Evolutionary conservation across 2,113 vertebrate species (phyloP).

Genomic region (Phainopepla nitens): DNA sequence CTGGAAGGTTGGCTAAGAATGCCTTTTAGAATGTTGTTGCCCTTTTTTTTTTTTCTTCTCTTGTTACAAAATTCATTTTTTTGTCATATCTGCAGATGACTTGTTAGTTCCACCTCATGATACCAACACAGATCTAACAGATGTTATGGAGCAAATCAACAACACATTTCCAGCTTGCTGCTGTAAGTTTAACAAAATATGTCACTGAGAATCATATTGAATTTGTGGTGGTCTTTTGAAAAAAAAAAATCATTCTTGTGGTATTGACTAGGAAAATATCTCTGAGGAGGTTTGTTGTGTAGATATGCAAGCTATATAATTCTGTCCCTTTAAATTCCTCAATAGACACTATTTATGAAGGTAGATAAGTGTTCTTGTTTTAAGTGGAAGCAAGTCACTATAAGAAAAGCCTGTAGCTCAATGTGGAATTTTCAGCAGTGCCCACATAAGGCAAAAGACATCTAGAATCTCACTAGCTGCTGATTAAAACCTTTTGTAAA

Average conservation of each 20-base stretch:
- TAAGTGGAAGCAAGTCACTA: not conserved
- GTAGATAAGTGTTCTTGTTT: not conserved
- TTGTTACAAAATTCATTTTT: not conserved
- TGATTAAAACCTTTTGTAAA: not conserved
- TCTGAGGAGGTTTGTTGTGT: not conserved
- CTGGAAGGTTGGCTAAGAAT: not conserved
- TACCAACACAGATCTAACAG: constrained; percentile 88
- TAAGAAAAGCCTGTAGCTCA: not conserved
- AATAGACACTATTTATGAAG: not conserved
- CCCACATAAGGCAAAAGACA: not conserved
- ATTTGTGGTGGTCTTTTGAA: not conserved
- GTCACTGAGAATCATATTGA: not conserved
- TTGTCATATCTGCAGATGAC: constrained; percentile 74
- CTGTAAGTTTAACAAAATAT: constrained; percentile 78
- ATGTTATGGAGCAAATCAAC: constrained; percentile 97
- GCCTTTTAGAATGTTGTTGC: not conserved
- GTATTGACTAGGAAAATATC: not conserved
- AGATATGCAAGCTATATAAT: not conserved
- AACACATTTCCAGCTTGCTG: constrained; percentile 90
- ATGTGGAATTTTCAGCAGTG: not conserved
- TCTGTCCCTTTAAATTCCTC: not conserved
- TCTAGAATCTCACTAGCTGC: not conserved
- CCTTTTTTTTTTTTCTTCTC: not conserved
- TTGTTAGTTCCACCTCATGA: constrained; percentile 81
- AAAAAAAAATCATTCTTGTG: not conserved